Base-by-base conservation (phyloP, 2,797 vertebrate species). In the Denticeps clupeoides region DNA sequence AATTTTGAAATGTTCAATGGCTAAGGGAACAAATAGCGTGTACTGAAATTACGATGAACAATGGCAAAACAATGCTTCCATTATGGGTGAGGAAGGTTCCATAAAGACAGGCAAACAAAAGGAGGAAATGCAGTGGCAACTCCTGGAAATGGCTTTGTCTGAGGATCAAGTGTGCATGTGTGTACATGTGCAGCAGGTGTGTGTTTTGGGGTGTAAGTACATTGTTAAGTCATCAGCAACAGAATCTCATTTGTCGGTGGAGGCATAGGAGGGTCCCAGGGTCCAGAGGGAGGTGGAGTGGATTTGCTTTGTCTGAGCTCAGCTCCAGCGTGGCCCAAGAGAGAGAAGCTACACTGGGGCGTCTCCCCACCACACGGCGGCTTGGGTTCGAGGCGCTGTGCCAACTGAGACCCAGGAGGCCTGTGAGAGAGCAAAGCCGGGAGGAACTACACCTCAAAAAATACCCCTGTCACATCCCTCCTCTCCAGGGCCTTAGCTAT, bases 41-140 rank as follows among this genome's bases (percentile, higher is more conserved):
- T 67, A 71, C 56, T 55, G 72, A 73, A 71, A 63, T 59, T 47
- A 63, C 56, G 67, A 59, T 51, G 75, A 71, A 78, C 67, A 78
- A 76, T 55, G 48, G 57, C 37, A 55, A 49, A 60, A 70, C 61
- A 72, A 77, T 61, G 50, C 35, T 32, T 41, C 53, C 56, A 49
- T 56, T 51, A 54, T 49, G 53, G 66, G 35, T 63, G 49, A 68
- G 50, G 54, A 68, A 65, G 41, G 69, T 58, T 69, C 65, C 60
- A 63, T 53, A 49, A 59, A 73, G 69, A 74, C 61, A 65, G 49
- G 54, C 42, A 56, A 71, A 75, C 72, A 56, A 63, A 68, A 69
- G 57, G 16, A 38, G 41, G 55, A 58, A 61, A 47, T 45, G 28
- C 58, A 38, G 47, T 54, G 58, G 58, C 59, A 55, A 60, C 58